These are phyloP conservation scores for Poicephalus meyeri DNA, from an alignment of 2,113 vertebrate genomes.

Conservation along the genomic window DNA sequence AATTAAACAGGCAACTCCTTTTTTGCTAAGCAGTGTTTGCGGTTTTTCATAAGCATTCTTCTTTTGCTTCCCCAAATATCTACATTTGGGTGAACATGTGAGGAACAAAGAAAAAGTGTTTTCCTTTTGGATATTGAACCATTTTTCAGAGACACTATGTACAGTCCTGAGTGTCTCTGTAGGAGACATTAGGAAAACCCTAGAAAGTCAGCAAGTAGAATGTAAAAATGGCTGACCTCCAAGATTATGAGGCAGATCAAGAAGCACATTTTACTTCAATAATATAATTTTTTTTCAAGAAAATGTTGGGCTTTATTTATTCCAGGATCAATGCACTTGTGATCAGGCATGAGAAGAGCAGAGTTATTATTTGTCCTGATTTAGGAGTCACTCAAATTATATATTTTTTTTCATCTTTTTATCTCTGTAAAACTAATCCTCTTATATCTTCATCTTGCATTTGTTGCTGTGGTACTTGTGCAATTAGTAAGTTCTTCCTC, in stretches of 20 bases:
- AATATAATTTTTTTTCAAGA: neutral
- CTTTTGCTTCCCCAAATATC: neutral
- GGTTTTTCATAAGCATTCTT: neutral
- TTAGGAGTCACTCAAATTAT: neutral
- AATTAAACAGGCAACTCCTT: neutral
- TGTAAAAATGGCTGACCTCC: conserved; percentile 1
- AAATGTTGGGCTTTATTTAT: neutral
- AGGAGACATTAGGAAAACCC: neutral
- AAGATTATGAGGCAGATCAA: conserved; percentile 9
- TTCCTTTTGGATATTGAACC: neutral
- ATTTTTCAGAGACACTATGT: conserved; percentile 13
- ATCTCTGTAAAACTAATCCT: neutral
- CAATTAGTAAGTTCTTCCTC: neutral
- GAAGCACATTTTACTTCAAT: neutral
- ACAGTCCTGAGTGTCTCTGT: neutral
- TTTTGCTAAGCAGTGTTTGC: neutral
- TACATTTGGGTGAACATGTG: neutral
- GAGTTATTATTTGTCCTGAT: neutral
- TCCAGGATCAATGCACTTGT: neutral
- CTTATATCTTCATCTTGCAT: neutral
- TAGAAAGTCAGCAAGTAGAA: neutral
- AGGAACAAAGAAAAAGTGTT: neutral
- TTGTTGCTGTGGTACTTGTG: neutral
- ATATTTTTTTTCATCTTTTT: neutral
- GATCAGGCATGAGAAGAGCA: neutral